These are phyloP conservation scores for Trypoxylus dichotomus DNA, from an alignment of 1,140 invertebrate genomes.

Conservation along the genomic window DNA sequence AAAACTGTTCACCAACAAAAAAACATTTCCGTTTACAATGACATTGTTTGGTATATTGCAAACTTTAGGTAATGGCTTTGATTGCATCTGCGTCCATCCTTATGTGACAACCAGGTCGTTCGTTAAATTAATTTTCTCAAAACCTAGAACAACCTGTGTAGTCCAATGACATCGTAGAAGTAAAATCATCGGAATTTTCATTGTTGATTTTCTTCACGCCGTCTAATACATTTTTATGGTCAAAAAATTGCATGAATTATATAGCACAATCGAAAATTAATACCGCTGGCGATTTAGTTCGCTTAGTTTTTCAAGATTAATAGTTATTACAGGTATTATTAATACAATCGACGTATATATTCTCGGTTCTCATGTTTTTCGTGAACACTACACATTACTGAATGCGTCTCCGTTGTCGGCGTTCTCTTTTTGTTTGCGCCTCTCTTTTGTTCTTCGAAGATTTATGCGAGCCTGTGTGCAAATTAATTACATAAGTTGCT, in stretches of 20 bases:
- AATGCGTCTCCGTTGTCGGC: constrained; percentile 3
- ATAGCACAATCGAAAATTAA: not conserved
- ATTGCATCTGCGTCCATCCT: too few relatives aligned
- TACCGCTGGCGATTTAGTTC: constrained; percentile 13
- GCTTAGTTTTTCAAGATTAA: not conserved
- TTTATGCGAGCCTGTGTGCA: constrained; percentile 32
- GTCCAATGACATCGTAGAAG: too few relatives aligned
- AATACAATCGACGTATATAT: constrained; percentile 14
- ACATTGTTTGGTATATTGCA: too few relatives aligned
- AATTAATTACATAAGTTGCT: constrained; percentile 29
- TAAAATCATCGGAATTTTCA: not conserved
- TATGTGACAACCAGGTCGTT: too few relatives aligned
- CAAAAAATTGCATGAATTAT: constrained; percentile 2
- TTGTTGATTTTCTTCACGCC: not conserved
- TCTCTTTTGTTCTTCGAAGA: constrained; percentile 30
- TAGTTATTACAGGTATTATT: constrained; percentile 12
- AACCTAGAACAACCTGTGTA: too few relatives aligned
- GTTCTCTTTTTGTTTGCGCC: constrained; percentile 25
- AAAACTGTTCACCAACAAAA: too few relatives aligned
- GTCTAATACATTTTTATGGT: not conserved
- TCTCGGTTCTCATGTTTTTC: constrained; percentile 23
- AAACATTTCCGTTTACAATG: too few relatives aligned
- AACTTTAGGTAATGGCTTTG: too few relatives aligned
- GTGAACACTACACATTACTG: not conserved
- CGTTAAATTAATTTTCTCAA: too few relatives aligned